Base-by-base conservation (phyloP, 2,113 vertebrate genomes). In the Triplophysa dalaica region DNA sequence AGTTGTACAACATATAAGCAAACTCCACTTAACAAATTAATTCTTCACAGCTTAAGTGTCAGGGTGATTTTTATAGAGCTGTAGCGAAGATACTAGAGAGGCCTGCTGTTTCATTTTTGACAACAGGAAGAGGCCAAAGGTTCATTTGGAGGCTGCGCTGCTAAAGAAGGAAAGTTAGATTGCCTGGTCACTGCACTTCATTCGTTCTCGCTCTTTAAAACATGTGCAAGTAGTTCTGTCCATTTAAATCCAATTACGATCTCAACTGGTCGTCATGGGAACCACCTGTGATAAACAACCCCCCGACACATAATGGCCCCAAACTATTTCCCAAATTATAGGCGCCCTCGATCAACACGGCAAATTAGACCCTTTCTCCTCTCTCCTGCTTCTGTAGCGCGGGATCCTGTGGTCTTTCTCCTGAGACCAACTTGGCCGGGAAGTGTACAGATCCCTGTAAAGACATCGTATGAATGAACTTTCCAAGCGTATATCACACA, bases 211-310 rank as follows among this genome's bases (percentile, higher is more conserved):
- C 74, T 62, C 79, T 81, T 70, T 79, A 19, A 77, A 85, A 88
- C 87, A 88, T 87, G 83, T 87, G 86, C 83, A 82, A 87, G 83
- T 79, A 84, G 80, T 88, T 88, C 84, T 82, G 81, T 65, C 81
- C 84, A 86, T 87, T 89, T 82, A 77, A 85, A 84, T 81, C 83
- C 85, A 87, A 89, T 89, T 87, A 87, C 60, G 43, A 75, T 87
- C 78, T 81, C 70, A 68, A 70, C 77, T 64, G 62, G 85, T 87
- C 52, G 84, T 84, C 88, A 87, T 87, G 84, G 85, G 81, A 87
- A 87, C 87, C 76, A 87, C 86, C 87, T 87, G 88, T 83, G 85
- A 87, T 86, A 87, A 89, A 89, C 84, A 86, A n/a, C n/a, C n/a
- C 85, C 75, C 75, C 43, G 26, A 74, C 54, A 72, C 50, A 72